Evolutionary conservation across 2,797 vertebrate species (phyloP).

Genomic region (Oreortyx pictus): DNA sequence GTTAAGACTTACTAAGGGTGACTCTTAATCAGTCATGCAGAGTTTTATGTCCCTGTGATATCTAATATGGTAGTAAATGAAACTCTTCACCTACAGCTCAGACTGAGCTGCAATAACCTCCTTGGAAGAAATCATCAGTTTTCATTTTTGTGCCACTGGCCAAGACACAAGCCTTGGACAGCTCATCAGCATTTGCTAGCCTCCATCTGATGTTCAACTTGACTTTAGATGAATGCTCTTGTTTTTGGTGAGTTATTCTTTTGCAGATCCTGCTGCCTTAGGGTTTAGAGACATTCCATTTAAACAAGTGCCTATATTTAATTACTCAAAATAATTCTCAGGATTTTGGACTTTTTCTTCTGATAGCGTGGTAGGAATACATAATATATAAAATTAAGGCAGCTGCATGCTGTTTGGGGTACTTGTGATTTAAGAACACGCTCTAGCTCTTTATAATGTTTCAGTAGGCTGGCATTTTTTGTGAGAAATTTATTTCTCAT

Average conservation of each 20-base stretch:
- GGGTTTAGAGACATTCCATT: constrained; percentile 28
- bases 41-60: not conserved
- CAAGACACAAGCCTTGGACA: not conserved
- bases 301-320: constrained; percentile 72
- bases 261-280: constrained; percentile 54
- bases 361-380: constrained; percentile 47
- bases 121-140: constrained; percentile 37
- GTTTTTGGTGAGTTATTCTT: constrained; percentile 28
- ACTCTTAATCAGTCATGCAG: not conserved
- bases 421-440: constrained; percentile 65
- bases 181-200: constrained; percentile 28
- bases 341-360: constrained; percentile 15
- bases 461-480: constrained; percentile 53
- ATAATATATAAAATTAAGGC: constrained; percentile 59
- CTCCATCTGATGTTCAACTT: constrained; percentile 51
- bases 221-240: constrained; percentile 1
- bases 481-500: constrained; percentile 61
- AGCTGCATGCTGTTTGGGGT: constrained; percentile 37
- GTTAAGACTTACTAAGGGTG: not conserved
- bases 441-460: constrained; percentile 44
- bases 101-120: not conserved
- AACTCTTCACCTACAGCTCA: not conserved
- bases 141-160: not conserved
- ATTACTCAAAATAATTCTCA: constrained; percentile 65
- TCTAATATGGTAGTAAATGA: not conserved